Base-by-base conservation (phyloP, 37 sponge, comb jelly and placozoan species). In the Crambe crambe region DNA sequence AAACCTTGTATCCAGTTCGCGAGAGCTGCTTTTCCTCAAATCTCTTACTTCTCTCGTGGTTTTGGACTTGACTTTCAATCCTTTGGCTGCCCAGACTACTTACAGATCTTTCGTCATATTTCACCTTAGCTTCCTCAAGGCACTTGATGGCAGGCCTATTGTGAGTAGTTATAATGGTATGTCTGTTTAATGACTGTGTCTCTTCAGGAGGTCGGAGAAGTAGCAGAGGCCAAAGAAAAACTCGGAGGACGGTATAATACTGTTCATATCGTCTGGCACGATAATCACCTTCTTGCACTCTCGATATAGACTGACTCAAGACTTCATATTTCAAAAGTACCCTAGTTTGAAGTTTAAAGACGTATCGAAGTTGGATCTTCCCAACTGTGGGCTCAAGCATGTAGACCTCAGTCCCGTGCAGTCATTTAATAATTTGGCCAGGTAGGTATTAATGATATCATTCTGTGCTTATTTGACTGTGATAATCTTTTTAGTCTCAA, bases 371-470 rank as follows among this genome's bases (percentile, higher is more conserved):
- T 56, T 88, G 42, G 97, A 96, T 73, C 85, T 86, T 27, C 81
- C 84, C 8, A 37, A 88, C 62, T 85, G 68, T 58, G 83, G 87
- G 0, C 40, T 96, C 27, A 82, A 85, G 37, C 62, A 56, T 27
- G 92, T 96, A 4, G 92, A 96, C 31, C 92, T 96, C 31, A 72
- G 77, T 41, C 93, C 92, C 20, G 78, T 78, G 25, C 68, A 69
- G 2, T 31, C 17, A 27, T 85, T 96, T 47, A 61, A 56, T 17
- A 80, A 81, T 31, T 87, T 96, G 2, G 54, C 67, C 20, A 96
- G 97, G 97, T 96, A 58, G 30, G 66, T 30, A 8, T 2, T 0
- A n/a, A 30, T 51, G 34, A 35, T n/a, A 17, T 41, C 41, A 5
- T 60, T 1, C 41, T 27, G 27, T 68, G 21, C 69, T 37, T 35